Base-by-base conservation (phyloP, 2,888 invertebrate species). In the Harpalus rubripes region DNA sequence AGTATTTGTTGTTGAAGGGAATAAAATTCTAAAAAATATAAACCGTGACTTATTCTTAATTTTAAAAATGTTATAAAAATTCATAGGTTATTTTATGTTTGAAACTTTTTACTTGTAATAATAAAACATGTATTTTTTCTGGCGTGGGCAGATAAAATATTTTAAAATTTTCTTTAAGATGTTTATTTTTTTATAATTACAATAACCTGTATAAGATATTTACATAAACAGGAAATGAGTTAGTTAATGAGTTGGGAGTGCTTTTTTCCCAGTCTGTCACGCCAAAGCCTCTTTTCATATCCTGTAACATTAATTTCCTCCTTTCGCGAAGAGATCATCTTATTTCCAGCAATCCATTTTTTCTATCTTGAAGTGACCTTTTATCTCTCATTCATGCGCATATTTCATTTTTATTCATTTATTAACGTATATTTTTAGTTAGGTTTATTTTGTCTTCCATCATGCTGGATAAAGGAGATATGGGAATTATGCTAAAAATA, bases 321-420 rank as follows among this genome's bases (percentile, higher is more conserved):
- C n/a, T 32, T 68, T 68, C 68, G 68, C 39, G 22, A 8, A 15
- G 10, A 63, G 63, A 63, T 63, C 63, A 63, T 63, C 63, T 68
- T 68, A 68, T 68, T 68, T 68, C 68, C 68, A 68, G 32, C 68
- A 39, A 68, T 68, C 68, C 68, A 68, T 68, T 68, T 68, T 68
- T 68, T 22, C 5, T 41, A 68, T 68, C 68, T 39, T 15, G 32
- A 39, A 68, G 26, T 68, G 68, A 68, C 39, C 68, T 68, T 68
- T 68, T 68, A 68, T 68, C 68, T 32, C n/a, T 32, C 68, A 68
- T 68, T 68, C 68, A 68, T 7, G 39, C 68, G 39, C 15, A 1
- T 68, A 68, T 68, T 68, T 68, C 32, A 68, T 68, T 68, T 68
- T 68, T 68, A 44, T 61, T 61, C 18, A 61, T 61, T 18, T 22